Base-by-base conservation (phyloP, 2,888 invertebrate genomes). In the Brachyptera putata region DNA sequence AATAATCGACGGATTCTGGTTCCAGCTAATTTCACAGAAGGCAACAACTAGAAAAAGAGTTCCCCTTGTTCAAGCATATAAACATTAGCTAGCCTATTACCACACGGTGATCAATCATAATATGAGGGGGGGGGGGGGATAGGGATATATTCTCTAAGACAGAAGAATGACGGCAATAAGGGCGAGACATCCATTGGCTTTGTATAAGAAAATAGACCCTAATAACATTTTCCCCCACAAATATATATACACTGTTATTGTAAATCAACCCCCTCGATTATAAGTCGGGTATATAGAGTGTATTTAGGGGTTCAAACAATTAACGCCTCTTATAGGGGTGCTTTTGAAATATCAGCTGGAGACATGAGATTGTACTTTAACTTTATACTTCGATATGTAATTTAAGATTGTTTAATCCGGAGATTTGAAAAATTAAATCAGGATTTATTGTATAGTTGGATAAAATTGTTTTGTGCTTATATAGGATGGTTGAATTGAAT, bases 51-150 rank as follows among this genome's bases (percentile, higher is more conserved):
- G 34, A 53, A 53, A 53, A 53, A 34, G 34, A 53, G 34, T 53
- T 14, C 34, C 53, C 36, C 34, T 53, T 53, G 34, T 30, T 53
- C 22, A 22, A 46, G 24, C 50, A 39, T n/a, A 22, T 39, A 39
- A 25, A 49, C 58, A 48, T 58, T 48, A 58, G 50, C 58, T 18
- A 22, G 25, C 50, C 58, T 26, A 53, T 53, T 58, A 58, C 50
- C 50, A 18, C 18, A 30, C 22, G 55, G 55, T 53, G 58, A 61
- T 61, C 61, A 61, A 61, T 61, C 61, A 61, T 55, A 41, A 26
- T 53, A 50, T 55, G 56, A 14, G 37, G n/a, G n/a, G n/a, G n/a
- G n/a, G n/a, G n/a, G n/a, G n/a, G n/a, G n/a, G n/a, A n/a, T n/a
- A n/a, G n/a, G n/a, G n/a, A n/a, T n/a, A n/a, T n/a, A 11, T 30